Base-by-base conservation (phyloP, 2,797 vertebrate species). In the Squalus acanthias region DNA sequence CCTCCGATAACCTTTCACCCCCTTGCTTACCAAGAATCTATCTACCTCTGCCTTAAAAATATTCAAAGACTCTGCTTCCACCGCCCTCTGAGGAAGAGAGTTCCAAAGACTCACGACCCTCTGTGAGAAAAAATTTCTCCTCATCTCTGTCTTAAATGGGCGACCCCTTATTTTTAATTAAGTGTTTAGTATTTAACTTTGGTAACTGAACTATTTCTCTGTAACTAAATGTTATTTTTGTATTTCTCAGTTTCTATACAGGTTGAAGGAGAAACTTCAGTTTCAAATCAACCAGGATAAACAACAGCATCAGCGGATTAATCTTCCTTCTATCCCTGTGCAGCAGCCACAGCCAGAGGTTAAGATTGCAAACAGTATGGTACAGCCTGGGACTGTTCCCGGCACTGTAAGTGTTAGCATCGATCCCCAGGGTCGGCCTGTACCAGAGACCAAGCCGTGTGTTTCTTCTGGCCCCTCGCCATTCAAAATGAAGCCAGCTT, bases 401-500 rank as follows among this genome's bases (percentile, higher is more conserved):
- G 98, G 98, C 97, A 96, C 98, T 96, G 96, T 98, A 96, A 98
- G 97, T 97, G 98, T 98, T 96, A 97, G 97, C 8, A 97, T 98
- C 96, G 98, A 98, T 95, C 97, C 98, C 26, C 98, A 98, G 97
- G 98, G 98, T 96, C 98, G 97, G 26, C 97, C 97, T 87, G 93
- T 97, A 96, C 97, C 98, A 97, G 98, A 99, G 97, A 97, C 98
- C 65, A 99, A 98, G 97, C 98, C 98, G 96, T 97, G 98, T 88
- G 76, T 97, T 95, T 97, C 98, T 96, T 97, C 97, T 96, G 98
- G 97, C 96, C 99, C 98, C 0, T 99, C 99, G 76, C 99, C 99
- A 95, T 99, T 99, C 98, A 99, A 98, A 98, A 99, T 99, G 99
- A 99, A 99, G 97, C 97, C 99, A 0, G 98, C 99, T 57, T 98